A percentile compares a stretch with the other conserved stretches of the same genome.
phyloP scores from a whole-genome alignment of 2,113 vertebrate species.

The Ammodytes dubius region DNA sequence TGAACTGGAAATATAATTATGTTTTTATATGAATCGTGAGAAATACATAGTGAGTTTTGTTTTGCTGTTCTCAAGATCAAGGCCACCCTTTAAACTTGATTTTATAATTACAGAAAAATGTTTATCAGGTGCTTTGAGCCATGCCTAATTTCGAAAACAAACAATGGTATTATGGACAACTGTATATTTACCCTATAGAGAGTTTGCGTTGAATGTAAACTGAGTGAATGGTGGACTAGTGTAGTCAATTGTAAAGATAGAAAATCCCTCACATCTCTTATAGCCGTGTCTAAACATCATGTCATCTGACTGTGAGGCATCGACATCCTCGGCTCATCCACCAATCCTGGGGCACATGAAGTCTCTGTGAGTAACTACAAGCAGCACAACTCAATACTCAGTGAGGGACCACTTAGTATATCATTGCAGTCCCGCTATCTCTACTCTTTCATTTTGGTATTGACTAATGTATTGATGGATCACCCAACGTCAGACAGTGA shows the following conservation, averaged over 20 bases:
- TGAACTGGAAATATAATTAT: slow-evolving; percentile 25
- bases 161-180: slow-evolving; percentile 33
- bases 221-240: slow-evolving; percentile 49
- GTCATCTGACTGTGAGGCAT: slow-evolving; percentile 28
- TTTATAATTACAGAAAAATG: slow-evolving; percentile 63
- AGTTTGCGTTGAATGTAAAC: slow-evolving; percentile 51
- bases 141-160: slow-evolving; percentile 59
- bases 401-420: slow-evolving; percentile 44
- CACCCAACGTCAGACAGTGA: slow-evolving; percentile 4
- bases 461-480: slow-evolving; percentile 10
- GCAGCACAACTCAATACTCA: slow-evolving; percentile 74
- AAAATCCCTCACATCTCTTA: slow-evolving; percentile 36
- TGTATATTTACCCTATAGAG: slow-evolving; percentile 43
- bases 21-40: slow-evolving; percentile 60
- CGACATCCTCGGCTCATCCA: slow-evolving; percentile 25
- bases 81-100: slow-evolving; percentile 74
- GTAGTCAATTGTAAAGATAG: slow-evolving; percentile 27
- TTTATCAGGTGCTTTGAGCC: slow-evolving; percentile 79
- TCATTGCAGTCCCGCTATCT: slow-evolving; percentile 15
- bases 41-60: slow-evolving; percentile 30
- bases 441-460: background rate
- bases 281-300: slow-evolving; percentile 24
- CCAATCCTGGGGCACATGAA: slow-evolving; percentile 32
- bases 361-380: slow-evolving; percentile 52
- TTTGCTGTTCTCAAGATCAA: slow-evolving; percentile 58